Conservation (phyloP, 2,113 vertebrate species). For the Neodontobutis hainanensis region DNA sequence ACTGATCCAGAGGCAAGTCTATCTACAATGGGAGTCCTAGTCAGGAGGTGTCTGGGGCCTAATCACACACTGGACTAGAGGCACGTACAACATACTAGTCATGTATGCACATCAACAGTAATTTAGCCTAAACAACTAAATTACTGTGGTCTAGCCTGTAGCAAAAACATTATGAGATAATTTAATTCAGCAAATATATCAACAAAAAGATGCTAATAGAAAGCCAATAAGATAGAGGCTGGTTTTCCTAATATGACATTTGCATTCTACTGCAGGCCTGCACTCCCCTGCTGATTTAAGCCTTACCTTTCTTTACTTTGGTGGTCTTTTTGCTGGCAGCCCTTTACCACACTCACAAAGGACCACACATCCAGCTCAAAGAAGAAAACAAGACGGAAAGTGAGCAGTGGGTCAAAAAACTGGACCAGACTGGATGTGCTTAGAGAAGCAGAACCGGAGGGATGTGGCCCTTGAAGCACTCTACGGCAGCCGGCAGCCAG, state of each 20-base stretch:
- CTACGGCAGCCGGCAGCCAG: conserved; percentile 34
- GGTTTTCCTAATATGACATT: not conserved
- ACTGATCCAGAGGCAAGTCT: too few relatives aligned
- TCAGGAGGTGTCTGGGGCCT: too few relatives aligned
- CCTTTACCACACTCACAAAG: conserved; percentile 58
- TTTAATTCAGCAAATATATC: too few relatives aligned
- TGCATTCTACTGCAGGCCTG: conserved; percentile 11
- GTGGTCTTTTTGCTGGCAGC: conserved; percentile 61
- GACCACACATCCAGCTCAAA: conserved; percentile 75
- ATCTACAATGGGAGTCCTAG: too few relatives aligned
- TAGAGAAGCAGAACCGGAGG: conserved; percentile 68
- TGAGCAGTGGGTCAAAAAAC: conserved; percentile 64
- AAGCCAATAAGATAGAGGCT: not conserved
- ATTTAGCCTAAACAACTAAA: too few relatives aligned
- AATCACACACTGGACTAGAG: too few relatives aligned
- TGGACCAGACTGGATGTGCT: conserved; percentile 72
- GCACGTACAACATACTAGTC: too few relatives aligned
- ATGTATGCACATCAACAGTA: too few relatives aligned
- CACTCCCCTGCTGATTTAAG: conserved; percentile 16
- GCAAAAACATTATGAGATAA: too few relatives aligned
- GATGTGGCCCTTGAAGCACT: conserved; percentile 46
- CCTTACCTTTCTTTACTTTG: conserved; percentile 49
- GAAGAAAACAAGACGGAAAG: conserved; percentile 57
- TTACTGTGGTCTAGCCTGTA: too few relatives aligned
- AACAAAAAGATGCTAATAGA: not conserved